Evolutionary conservation across 2,113 vertebrate species (phyloP).

Genomic region (Piprites chloris): DNA sequence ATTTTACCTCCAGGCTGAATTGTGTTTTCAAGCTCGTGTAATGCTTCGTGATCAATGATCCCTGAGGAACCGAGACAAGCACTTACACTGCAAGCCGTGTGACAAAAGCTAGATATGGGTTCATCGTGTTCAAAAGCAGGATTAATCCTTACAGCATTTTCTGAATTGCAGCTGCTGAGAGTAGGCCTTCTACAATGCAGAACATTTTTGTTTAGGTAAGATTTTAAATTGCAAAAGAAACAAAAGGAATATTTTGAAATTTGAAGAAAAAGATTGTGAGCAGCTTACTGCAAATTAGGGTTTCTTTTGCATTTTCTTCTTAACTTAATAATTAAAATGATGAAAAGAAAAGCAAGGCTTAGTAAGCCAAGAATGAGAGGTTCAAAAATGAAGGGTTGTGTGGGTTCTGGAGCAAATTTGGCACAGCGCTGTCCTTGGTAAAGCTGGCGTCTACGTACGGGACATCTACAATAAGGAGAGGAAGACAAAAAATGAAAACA

Average conservation of each 20-base stretch:
- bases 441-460: conserved; percentile 77
- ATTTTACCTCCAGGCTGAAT: conserved; percentile 75
- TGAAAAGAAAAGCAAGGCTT: conserved; percentile 74
- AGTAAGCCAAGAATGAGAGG: conserved; percentile 74
- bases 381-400: conserved; percentile 69
- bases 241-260: conserved; percentile 23
- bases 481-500: conserved; percentile 32
- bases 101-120: conserved; percentile 68
- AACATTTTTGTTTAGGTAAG: conserved; percentile 65
- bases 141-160: conserved; percentile 78
- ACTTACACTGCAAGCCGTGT: conserved; percentile 69
- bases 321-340: conserved; percentile 77
- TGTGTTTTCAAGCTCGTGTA: conserved; percentile 73
- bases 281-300: conserved; percentile 80
- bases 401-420: conserved; percentile 77
- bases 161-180: conserved; percentile 73
- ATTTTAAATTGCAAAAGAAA: conserved; percentile 19
- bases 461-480: conserved; percentile 76
- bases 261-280: not conserved
- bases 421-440: conserved; percentile 77
- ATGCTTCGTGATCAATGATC: conserved; percentile 66
- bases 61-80: conserved; percentile 69
- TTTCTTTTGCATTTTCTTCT: conserved; percentile 83
- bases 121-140: conserved; percentile 81
- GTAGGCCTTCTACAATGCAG: conserved; percentile 74